phyloP scores from a whole-genome alignment of 1,140 invertebrate genomes.

The Pseudomyrmex concolor region DNA sequence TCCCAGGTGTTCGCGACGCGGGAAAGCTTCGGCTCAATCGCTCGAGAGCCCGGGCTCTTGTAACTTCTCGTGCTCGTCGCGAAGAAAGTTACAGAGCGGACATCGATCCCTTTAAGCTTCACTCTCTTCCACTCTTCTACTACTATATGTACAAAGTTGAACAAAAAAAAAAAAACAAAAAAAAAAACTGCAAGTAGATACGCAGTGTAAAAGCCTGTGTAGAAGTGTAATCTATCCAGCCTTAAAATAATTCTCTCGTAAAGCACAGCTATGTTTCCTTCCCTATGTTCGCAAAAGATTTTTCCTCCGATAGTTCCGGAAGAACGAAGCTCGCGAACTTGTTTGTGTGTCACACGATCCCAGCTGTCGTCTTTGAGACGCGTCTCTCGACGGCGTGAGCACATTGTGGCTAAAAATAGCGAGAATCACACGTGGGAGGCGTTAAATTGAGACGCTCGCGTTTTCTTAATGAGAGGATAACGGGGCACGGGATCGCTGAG shows the following conservation, averaged over 20 bases:
- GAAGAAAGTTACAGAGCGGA: slow-evolving; percentile 41
- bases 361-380: slow-evolving; percentile 18
- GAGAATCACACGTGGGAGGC: slow-evolving; percentile 13
- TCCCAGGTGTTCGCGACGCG: slow-evolving; percentile 35
- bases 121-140: neutral
- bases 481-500: neutral
- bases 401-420: slow-evolving; percentile 61
- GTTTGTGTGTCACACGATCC: slow-evolving; percentile 22
- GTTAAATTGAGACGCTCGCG: slow-evolving; percentile 65
- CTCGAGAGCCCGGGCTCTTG: slow-evolving; percentile 28
- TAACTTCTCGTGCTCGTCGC: slow-evolving; percentile 32
- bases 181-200: neutral
- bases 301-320: neutral
- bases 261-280: neutral
- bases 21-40: slow-evolving; percentile 42
- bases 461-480: slow-evolving; percentile 57
- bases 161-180: too few relatives aligned
- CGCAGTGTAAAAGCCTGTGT: neutral
- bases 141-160: neutral
- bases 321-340: slow-evolving; percentile 27
- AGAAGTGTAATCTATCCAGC: slow-evolving; percentile 1
- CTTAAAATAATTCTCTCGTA: slow-evolving; percentile 32
- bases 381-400: slow-evolving; percentile 25
- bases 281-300: neutral
- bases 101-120: slow-evolving; percentile 35